Evolutionary conservation across 2,113 vertebrate species (phyloP).

Genomic region (Mus musculus): GRCm39 chr3:148770501-148771000

Average conservation of each 20-base stretch:
- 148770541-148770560: neutral
- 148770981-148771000: constrained; percentile 26
- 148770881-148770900: neutral
- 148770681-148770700: neutral
- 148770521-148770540: neutral
- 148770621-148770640: neutral
- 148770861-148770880: neutral
- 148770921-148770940: constrained; percentile 22
- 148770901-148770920: neutral
- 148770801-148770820: neutral
- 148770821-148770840: constrained; percentile 6
- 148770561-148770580: neutral
- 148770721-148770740: neutral
- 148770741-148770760: no score
- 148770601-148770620: neutral
- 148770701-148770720: no score
- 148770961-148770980: constrained; percentile 32
- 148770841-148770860: constrained; percentile 29
- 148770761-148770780: neutral
- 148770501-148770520: neutral
- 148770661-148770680: neutral
- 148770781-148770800: neutral
- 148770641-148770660: neutral
- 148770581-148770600: no score
- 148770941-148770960: neutral